These are phyloP conservation scores for Choloepus didactylus DNA, from an alignment of 2,797 vertebrate genomes.

Conservation along the genomic window DNA sequence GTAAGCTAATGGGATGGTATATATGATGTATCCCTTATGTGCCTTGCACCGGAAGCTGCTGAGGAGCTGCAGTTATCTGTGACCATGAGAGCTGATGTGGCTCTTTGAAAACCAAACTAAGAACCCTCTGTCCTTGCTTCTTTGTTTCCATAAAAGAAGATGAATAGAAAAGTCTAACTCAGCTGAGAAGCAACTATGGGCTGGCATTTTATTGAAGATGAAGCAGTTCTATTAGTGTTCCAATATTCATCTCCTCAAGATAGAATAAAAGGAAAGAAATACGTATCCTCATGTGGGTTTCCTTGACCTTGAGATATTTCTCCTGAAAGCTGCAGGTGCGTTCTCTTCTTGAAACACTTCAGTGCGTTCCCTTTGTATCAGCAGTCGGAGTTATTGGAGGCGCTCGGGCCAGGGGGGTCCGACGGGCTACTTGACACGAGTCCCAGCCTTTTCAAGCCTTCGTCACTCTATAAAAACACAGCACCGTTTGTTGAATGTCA, in stretches of 20 bases:
- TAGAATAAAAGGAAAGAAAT: neutral
- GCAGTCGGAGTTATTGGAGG: neutral
- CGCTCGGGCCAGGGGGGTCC: neutral
- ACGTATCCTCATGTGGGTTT: neutral
- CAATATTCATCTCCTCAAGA: neutral
- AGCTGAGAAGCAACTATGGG: neutral
- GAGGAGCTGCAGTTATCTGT: neutral
- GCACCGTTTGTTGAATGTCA: conserved; percentile 65
- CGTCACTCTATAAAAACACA: conserved; percentile 63
- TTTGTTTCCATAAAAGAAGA: neutral
- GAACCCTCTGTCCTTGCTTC: neutral
- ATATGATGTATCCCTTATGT: accelerated
- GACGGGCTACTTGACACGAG: neutral
- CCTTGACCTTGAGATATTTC: neutral
- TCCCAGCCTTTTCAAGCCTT: conserved; percentile 44
- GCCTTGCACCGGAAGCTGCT: neutral
- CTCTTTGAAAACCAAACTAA: accelerated
- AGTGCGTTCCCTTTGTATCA: neutral
- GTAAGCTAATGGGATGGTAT: neutral
- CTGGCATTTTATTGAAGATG: neutral
- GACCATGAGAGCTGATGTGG: neutral
- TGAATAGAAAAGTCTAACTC: neutral
- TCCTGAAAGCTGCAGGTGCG: neutral
- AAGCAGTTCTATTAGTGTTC: neutral
- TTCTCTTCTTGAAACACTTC: neutral